Evolutionary conservation across 2,888 invertebrate species (phyloP).

Genomic region (Cenopis cana): DNA sequence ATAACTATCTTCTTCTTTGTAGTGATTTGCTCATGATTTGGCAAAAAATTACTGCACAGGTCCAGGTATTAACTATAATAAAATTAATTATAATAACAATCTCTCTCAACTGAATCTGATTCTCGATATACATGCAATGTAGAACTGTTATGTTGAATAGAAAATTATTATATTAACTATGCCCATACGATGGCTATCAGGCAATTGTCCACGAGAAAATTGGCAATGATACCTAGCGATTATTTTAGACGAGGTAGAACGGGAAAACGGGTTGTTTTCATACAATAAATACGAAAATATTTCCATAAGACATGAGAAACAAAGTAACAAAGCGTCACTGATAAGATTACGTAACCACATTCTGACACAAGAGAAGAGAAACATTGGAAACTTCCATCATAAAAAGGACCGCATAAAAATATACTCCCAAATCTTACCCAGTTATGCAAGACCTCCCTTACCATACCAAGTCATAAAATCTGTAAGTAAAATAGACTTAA

Average conservation of each 20-base stretch:
- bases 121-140: too few relatives aligned
- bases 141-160: not conserved
- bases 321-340: conserved; percentile 32
- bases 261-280: too few relatives aligned
- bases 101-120: too few relatives aligned
- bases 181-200: too few relatives aligned
- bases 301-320: not conserved
- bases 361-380: conserved; percentile 26
- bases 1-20: not conserved
- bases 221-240: too few relatives aligned
- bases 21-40: not conserved
- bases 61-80: too few relatives aligned
- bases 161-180: not conserved
- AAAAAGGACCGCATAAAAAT: conserved; percentile 39
- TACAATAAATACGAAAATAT: conserved; percentile 5
- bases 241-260: too few relatives aligned
- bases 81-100: too few relatives aligned
- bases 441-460: conserved; percentile 25
- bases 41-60: too few relatives aligned
- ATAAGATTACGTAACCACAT: conserved; percentile 37
- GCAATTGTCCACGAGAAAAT: too few relatives aligned
- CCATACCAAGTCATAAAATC: conserved; percentile 18
- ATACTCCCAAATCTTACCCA: conserved; percentile 35
- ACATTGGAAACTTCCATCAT: conserved; percentile 41
- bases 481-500: conserved; percentile 24